Evolutionary conservation across 2,797 vertebrate species (phyloP), one percentile per base, ranked within the genome.

Genomic region (Helarctos malayanus): DNA sequence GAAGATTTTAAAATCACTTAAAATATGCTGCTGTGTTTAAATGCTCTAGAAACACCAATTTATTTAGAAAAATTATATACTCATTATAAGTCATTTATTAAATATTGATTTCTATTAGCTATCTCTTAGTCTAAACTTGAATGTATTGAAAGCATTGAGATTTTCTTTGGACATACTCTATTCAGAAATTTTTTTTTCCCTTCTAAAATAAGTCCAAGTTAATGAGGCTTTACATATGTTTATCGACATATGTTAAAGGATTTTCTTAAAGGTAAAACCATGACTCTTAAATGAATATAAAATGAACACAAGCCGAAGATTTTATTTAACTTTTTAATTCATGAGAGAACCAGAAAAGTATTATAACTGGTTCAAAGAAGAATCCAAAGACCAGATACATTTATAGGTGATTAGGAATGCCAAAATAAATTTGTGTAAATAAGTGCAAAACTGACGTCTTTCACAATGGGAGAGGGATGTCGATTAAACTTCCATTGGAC

Each of bases 21-120:
- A 97, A 87, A 71, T 76, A 88, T 41, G 10, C n/a, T 76, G 25
- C 38, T 86, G 32, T 92, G 47, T 75, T 96, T 78, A 96, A 95
- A 73, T 68, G 27, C n/a, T 93, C 19, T 54, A 89, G 57, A 81
- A 92, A 29, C 19, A 85, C 35, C 41, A n/a, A 56, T 61, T 96
- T 90, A 81, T 92, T 94, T 76, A 13, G 76, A 94, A 94, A 93
- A 93, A 84, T 57, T 7, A 93, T 61, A 61, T 78, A 25, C 41
- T 68, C 52, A 35, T 92, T 93, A 73, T 65, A 92, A 88, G 78
- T 78, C 5, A 90, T 65, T 79, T 95, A 65, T 92, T 93, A 61
- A 92, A 85, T 82, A 73, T 91, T 79, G 13, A 73, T 80, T 16
- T 89, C 4, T 78, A n/a, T 83, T 69, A 38, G 52, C 41, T 76